Evolutionary conservation across 2,113 vertebrate genomes (phyloP), one percentile per base, ranked within the genome.

Genomic region (Chaetodon auriga): DNA sequence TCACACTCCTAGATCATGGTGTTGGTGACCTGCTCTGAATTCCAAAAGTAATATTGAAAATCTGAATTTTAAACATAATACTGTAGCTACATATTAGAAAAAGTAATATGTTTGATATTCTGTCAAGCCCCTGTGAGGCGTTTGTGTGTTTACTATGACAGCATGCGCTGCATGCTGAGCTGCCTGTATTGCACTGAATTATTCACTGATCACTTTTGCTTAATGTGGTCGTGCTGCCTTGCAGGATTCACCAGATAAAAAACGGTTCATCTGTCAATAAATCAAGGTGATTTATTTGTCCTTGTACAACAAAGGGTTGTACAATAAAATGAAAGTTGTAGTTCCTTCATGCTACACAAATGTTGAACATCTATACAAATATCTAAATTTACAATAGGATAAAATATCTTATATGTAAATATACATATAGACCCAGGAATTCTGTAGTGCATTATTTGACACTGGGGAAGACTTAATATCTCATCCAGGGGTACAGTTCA

Each of bases 101-200:
- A 43, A 61, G 63, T 12, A 53, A 36, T 4, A 10, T 68, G 48
- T 78, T 61, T 60, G 54, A 78, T 83, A 68, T 68, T 55, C 75
- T 35, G 45, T 73, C 23, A 62, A 36, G 46, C 41, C 38, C 10
- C 63, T 62, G 25, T 48, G 16, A 75, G 55, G 25, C 41, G 75
- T 83, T 45, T 72, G 35, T 64, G 80, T 73, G 54, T 80, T 75
- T 63, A 63, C 70, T 51, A 8, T 75, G 64, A 85, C 58, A 80
- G 57, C n/a, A 46, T 49, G 49, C 30, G n/a, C 13, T 70, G 61
- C 51, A 66, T 65, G 60, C 73, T 82, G 73, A 76, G 80, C 58
- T 41, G 57, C 21, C 36, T 45, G n/a, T 12, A 78, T 49, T 70
- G 71, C 71, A 23, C 58, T 64, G 43, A 75, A 75, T 84, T 51